Percentiles rank a stretch among this genome's conserved stretches.
These are phyloP conservation scores for Ascidia mentula DNA, from an alignment of 23 tunicate genomes.

Conservation along the genomic window DNA sequence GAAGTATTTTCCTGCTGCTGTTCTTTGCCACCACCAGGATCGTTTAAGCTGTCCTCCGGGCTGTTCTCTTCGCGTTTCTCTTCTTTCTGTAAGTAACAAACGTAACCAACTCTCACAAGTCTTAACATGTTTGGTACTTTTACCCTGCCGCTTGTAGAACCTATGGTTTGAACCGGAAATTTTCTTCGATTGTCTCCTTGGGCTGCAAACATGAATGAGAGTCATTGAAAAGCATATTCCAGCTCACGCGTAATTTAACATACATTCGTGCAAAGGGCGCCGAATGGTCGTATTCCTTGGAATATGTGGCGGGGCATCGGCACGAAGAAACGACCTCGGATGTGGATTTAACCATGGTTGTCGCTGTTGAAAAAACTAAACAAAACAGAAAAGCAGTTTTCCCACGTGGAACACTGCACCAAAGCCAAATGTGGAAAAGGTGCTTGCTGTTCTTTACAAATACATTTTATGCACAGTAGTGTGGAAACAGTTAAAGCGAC, in stretches of 20 bases:
- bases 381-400: neutral
- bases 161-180: neutral
- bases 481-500: too few species aligned
- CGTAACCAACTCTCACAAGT: too few species aligned
- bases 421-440: too few species aligned
- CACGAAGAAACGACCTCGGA: slow-evolving; percentile 25
- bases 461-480: too few species aligned
- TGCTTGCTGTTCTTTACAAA: neutral
- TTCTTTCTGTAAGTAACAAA: too few species aligned
- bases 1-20: neutral
- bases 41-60: neutral
- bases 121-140: too few species aligned
- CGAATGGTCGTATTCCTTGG: slow-evolving; percentile 13
- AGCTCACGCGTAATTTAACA: neutral
- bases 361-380: neutral
- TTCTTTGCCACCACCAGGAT: slow-evolving; percentile 3
- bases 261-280: neutral
- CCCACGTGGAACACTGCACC: too few species aligned
- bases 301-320: slow-evolving; percentile 56
- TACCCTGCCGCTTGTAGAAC: neutral
- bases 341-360: neutral
- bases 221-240: too few species aligned
- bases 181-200: neutral
- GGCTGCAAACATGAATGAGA: neutral
- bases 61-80: neutral